Conservation (phyloP, 2,797 vertebrate genomes). For the Sebastes paucispinis region DNA sequence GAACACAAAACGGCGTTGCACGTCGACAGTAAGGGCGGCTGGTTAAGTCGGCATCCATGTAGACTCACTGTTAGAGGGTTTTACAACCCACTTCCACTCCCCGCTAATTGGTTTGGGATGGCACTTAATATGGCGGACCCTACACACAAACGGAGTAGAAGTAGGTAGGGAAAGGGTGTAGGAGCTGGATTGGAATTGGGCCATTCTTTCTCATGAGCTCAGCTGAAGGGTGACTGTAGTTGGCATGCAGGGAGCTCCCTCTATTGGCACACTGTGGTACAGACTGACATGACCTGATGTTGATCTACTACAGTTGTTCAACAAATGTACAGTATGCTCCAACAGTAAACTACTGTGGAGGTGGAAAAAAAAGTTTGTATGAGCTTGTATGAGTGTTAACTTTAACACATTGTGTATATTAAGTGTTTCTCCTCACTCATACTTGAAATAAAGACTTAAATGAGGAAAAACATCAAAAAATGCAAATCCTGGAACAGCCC, state of each 20-base stretch:
- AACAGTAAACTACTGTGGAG: not conserved
- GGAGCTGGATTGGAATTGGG: too few relatives aligned
- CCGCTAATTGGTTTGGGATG: too few relatives aligned
- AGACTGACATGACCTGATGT: not conserved
- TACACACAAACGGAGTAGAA: too few relatives aligned
- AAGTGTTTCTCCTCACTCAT: not conserved
- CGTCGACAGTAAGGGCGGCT: too few relatives aligned
- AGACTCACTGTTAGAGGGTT: too few relatives aligned
- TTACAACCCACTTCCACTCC: too few relatives aligned
- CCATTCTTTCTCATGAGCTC: not conserved
- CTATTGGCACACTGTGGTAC: constrained; percentile 35
- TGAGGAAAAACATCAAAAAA: not conserved
- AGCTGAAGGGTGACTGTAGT: not conserved
- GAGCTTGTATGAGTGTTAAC: not conserved
- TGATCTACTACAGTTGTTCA: not conserved
- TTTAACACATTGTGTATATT: not conserved
- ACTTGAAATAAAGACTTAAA: not conserved
- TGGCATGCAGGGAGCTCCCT: constrained; percentile 30
- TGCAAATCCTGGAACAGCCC: not conserved
- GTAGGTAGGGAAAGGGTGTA: too few relatives aligned
- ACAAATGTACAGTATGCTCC: not conserved
- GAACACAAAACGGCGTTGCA: too few relatives aligned
- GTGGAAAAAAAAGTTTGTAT: not conserved
- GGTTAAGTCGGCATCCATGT: too few relatives aligned
- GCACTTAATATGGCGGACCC: too few relatives aligned